Percentiles rank a stretch among this genome's conserved stretches.
Conservation (phyloP, 1,140 invertebrate species). For the Drosophila willistoni region DNA sequence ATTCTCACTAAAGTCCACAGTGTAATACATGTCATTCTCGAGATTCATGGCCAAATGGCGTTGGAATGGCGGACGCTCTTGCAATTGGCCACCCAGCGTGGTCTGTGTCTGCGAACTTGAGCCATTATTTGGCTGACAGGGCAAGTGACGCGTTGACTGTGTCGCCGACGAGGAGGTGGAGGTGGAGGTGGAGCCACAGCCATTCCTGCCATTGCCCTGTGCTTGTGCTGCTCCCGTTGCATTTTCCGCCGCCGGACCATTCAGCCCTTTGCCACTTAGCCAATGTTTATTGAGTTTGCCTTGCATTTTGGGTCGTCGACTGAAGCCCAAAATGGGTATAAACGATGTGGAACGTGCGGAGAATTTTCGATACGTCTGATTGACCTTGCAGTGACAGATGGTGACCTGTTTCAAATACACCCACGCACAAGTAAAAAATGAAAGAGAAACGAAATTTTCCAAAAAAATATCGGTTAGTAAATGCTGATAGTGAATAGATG, state of each 20-base stretch:
- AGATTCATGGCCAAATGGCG: constrained; percentile 85
- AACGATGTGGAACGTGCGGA: constrained; percentile 82
- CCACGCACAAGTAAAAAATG: neutral
- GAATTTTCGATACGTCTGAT: constrained; percentile 87
- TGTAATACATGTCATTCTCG: constrained; percentile 88
- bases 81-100: constrained; percentile 70
- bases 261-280: constrained; percentile 80
- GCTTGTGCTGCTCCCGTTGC: constrained; percentile 6
- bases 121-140: constrained; percentile 46
- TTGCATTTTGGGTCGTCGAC: constrained; percentile 75
- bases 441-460: neutral
- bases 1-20: constrained; percentile 88
- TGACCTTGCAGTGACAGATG: constrained; percentile 88
- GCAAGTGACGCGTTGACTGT: constrained; percentile 65
- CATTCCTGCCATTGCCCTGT: constrained; percentile 10
- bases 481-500: constrained; percentile 8
- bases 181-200: neutral
- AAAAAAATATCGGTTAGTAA: constrained; percentile 20
- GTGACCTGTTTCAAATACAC: constrained; percentile 62
- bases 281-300: constrained; percentile 79
- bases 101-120: constrained; percentile 64
- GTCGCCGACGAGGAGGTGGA: constrained; percentile 25
- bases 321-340: constrained; percentile 81
- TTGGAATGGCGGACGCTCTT: constrained; percentile 75
- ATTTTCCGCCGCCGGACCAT: constrained; percentile 59